A percentile compares a stretch with the other conserved stretches of the same genome.
phyloP scores from a whole-genome alignment of 2,888 invertebrate genomes.

The Seira ritae region DNA sequence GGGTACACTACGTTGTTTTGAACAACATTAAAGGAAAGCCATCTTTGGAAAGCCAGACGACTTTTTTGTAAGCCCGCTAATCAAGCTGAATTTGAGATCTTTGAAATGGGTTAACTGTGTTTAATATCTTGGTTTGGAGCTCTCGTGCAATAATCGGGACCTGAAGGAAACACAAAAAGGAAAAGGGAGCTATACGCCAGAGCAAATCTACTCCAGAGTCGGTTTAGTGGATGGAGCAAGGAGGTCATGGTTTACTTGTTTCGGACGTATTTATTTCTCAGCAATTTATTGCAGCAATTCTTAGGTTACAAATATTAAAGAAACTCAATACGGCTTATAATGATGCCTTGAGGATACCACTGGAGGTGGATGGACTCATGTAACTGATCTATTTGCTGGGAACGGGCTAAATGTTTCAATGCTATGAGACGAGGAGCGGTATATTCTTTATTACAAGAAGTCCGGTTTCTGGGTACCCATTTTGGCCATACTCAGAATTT shows the following conservation, averaged over 20 bases:
- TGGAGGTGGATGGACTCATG: neutral
- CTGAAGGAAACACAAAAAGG: neutral
- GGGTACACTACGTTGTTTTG: too few relatives aligned
- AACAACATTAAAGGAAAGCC: too few relatives aligned
- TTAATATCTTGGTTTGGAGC: too few relatives aligned
- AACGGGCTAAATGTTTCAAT: neutral
- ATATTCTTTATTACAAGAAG: too few relatives aligned
- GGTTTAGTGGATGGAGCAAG: neutral
- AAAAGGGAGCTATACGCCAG: neutral
- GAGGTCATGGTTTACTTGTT: conserved; percentile 13
- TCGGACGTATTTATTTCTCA: neutral
- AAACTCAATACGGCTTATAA: conserved; percentile 22
- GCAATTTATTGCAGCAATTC: neutral
- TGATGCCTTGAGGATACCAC: neutral
- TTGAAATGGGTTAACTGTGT: too few relatives aligned
- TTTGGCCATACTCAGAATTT: too few relatives aligned
- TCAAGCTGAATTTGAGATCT: too few relatives aligned
- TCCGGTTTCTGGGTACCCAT: too few relatives aligned
- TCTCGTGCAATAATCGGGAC: too few relatives aligned
- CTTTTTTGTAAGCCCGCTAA: too few relatives aligned
- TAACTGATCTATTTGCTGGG: neutral
- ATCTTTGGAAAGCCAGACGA: too few relatives aligned
- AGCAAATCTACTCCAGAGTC: neutral
- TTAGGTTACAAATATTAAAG: neutral
- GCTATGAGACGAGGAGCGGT: neutral